phyloP scores from a whole-genome alignment of 2,113 vertebrate genomes.

The Microcebus murinus region DNA sequence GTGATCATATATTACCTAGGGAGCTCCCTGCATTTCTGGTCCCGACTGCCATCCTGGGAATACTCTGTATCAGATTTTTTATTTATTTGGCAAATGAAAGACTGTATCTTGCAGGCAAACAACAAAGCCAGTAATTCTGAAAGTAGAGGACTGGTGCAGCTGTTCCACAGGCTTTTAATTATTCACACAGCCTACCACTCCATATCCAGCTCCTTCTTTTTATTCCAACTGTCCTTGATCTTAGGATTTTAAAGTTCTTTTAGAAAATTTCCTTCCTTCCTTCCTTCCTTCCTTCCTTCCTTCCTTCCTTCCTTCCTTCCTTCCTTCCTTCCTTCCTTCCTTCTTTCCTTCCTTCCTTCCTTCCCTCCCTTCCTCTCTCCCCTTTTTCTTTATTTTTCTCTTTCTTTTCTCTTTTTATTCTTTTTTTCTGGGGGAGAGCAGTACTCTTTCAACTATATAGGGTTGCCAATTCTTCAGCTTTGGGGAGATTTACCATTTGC shows the following conservation, averaged over 20 bases:
- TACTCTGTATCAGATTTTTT: background rate
- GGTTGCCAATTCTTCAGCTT: background rate
- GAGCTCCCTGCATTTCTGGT: background rate
- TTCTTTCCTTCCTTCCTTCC: background rate
- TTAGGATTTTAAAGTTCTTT: background rate
- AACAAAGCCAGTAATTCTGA: background rate
- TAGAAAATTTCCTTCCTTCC: background rate
- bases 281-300: background rate
- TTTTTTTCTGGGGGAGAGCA: background rate
- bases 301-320: background rate
- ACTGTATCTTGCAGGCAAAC: background rate
- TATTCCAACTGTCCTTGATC: background rate
- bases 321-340: background rate
- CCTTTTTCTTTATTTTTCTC: fast-evolving
- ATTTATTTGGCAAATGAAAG: conserved; percentile 7
- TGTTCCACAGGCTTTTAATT: background rate
- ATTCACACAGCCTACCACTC: background rate
- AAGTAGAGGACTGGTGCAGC: background rate
- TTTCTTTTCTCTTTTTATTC: background rate
- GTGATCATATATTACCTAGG: background rate
- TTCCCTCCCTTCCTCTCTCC: background rate
- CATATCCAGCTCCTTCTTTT: background rate
- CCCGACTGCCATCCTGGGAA: background rate
- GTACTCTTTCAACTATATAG: background rate
- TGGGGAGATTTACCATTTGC: background rate